A percentile compares a stretch with the other conserved stretches of the same genome.
Evolutionary conservation across 2,113 vertebrate genomes (phyloP).

Genomic region (Thinocorus orbignyianus): DNA sequence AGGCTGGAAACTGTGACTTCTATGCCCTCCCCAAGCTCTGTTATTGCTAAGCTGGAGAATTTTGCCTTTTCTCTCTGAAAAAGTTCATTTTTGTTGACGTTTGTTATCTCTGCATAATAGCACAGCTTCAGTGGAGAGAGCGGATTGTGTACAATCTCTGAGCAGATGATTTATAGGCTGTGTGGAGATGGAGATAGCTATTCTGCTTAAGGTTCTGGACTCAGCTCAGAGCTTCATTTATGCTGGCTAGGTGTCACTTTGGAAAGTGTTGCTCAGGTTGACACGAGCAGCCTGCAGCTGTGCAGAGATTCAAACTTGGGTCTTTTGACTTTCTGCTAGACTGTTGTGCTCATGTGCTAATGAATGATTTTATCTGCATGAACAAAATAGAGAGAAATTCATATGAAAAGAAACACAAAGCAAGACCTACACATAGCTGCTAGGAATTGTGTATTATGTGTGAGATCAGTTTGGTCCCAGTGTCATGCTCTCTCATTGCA

Average conservation of each 20-base stretch:
- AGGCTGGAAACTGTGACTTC: background rate
- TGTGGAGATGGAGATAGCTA: background rate
- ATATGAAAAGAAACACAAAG: background rate
- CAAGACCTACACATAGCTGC: background rate
- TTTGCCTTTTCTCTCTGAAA: background rate
- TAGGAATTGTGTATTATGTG: background rate
- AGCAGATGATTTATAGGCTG: background rate
- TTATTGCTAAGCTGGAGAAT: background rate
- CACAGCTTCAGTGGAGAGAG: background rate
- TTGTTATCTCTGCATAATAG: background rate
- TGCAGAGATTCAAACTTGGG: background rate
- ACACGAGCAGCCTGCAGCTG: background rate
- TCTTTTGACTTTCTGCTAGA: background rate
- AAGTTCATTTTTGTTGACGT: background rate
- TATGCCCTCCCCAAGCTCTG: background rate
- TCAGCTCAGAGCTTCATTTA: background rate
- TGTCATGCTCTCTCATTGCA: fast-evolving
- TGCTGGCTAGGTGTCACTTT: background rate
- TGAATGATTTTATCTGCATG: background rate
- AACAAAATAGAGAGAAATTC: background rate
- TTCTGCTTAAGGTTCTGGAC: background rate
- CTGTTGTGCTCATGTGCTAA: background rate
- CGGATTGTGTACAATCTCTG: background rate
- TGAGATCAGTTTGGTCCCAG: background rate
- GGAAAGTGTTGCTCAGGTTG: background rate